Percentiles rank a stretch among this genome's conserved stretches.
Evolutionary conservation across 2,113 vertebrate species (phyloP).

Genomic region (Todiramphus chloris): DNA sequence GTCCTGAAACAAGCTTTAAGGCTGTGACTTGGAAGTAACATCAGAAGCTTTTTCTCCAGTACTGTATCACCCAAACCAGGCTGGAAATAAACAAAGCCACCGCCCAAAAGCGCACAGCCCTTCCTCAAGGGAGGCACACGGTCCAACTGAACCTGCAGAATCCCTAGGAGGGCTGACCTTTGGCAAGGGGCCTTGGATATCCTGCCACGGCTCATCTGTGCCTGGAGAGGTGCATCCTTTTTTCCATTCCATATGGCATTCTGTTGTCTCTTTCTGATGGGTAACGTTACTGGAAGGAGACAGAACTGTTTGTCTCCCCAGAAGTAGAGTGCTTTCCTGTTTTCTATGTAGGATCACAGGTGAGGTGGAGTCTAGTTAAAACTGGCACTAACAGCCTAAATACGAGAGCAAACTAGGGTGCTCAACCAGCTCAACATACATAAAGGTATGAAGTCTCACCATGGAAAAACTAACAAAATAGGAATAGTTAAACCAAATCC

Average conservation of each 20-base stretch:
- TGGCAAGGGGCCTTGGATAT: accelerated
- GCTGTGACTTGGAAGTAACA: background rate
- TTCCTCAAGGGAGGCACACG: background rate
- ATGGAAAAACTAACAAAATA: background rate
- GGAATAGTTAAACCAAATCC: background rate
- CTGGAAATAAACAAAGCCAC: background rate
- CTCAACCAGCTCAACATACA: accelerated
- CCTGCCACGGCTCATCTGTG: background rate
- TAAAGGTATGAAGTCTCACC: background rate
- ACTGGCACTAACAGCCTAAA: background rate
- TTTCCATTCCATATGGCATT: background rate
- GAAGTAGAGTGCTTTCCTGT: background rate
- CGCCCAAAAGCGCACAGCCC: accelerated
- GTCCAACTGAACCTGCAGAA: background rate
- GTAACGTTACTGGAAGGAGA: background rate
- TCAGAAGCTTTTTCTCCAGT: background rate
- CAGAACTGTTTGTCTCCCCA: background rate
- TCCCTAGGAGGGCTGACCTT: background rate
- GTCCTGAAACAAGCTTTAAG: background rate
- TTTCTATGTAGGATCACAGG: accelerated
- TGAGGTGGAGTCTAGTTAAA: background rate
- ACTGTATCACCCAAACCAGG: background rate
- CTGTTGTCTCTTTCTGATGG: background rate
- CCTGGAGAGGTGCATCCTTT: background rate
- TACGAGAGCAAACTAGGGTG: background rate